phyloP scores from a whole-genome alignment of 2,113 vertebrate species.

The Pteropus alecto region DNA sequence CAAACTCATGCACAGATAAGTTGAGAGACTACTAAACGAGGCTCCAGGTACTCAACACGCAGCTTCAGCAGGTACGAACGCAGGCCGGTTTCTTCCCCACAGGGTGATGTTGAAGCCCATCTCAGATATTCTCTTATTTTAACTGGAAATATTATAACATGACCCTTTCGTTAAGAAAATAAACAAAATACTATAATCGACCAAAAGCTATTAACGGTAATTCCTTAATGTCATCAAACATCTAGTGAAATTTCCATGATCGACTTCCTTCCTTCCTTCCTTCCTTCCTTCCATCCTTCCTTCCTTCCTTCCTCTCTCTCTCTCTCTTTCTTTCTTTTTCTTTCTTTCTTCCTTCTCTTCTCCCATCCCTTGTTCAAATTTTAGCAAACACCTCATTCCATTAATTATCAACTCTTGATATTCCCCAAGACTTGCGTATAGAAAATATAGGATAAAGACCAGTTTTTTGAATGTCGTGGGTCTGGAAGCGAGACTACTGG shows the following conservation, averaged over 20 bases:
- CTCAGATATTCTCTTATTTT: not conserved
- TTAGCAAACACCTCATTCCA: not conserved
- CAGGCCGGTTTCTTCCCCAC: too few relatives aligned
- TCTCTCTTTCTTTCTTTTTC: rapidly evolving
- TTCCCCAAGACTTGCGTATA: not conserved
- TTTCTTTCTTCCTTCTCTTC: rapidly evolving
- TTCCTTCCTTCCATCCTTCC: not conserved
- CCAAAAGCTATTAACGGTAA: not conserved
- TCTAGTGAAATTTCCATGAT: not conserved
- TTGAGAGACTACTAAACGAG: not conserved
- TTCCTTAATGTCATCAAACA: not conserved
- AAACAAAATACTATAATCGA: not conserved
- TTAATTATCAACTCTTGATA: not conserved
- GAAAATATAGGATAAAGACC: not conserved
- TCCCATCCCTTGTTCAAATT: not conserved
- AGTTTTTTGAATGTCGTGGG: too few relatives aligned
- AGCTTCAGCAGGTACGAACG: not conserved
- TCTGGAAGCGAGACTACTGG: not conserved
- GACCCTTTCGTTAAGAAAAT: not conserved
- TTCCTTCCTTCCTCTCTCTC: too few relatives aligned
- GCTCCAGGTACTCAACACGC: too few relatives aligned
- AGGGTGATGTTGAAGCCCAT: not conserved
- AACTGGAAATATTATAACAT: not conserved
- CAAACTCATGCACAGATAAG: not conserved
- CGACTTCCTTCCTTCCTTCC: too few relatives aligned